phyloP scores from a whole-genome alignment of 1,140 invertebrate species.

The Ceratina japonica region DNA sequence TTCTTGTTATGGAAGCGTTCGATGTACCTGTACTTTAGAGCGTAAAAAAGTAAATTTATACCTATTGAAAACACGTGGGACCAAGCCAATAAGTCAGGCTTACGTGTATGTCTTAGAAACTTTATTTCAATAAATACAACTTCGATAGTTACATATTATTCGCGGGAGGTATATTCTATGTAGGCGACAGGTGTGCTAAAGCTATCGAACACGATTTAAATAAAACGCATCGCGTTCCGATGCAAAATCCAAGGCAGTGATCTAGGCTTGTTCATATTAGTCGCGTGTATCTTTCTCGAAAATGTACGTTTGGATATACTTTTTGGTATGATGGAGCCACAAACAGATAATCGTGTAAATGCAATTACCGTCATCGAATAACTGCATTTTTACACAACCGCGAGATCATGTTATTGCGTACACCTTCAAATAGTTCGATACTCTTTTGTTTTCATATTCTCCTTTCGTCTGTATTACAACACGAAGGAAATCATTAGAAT shows the following conservation, averaged over 20 bases:
- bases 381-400: too few species aligned
- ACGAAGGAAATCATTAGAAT: slow-evolving; percentile 52
- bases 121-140: slow-evolving; percentile 76
- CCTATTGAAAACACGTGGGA: slow-evolving; percentile 58
- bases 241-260: slow-evolving; percentile 31
- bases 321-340: too few species aligned
- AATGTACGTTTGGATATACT: too few species aligned
- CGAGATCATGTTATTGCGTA: too few species aligned
- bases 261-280: too few species aligned
- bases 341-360: too few species aligned
- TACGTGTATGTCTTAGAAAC: slow-evolving; percentile 62
- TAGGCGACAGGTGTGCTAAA: slow-evolving; percentile 44
- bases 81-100: slow-evolving; percentile 61
- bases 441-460: background rate
- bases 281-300: too few species aligned
- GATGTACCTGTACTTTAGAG: slow-evolving; percentile 31
- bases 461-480: background rate
- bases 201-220: slow-evolving; percentile 47
- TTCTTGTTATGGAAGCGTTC: background rate
- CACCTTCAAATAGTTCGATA: too few species aligned
- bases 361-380: too few species aligned
- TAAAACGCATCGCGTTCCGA: slow-evolving; percentile 35
- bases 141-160: slow-evolving; percentile 69
- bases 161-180: slow-evolving; percentile 50
- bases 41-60: slow-evolving; percentile 71